These are phyloP conservation scores for Taphrorychus bicolor DNA, from an alignment of 2,888 invertebrate species.

Conservation along the genomic window DNA sequence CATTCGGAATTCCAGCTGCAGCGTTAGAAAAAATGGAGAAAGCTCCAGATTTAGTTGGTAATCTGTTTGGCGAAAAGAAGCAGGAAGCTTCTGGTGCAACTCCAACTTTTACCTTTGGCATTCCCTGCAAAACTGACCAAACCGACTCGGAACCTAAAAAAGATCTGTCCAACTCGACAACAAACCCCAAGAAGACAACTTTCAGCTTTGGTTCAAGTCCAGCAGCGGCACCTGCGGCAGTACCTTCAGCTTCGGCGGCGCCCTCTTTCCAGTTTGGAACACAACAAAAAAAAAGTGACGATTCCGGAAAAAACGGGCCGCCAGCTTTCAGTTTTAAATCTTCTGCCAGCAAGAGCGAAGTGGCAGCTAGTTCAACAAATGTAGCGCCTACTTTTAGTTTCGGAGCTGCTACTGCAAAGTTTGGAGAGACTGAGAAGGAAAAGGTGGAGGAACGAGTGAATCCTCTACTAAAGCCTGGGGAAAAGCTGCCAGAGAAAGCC, in stretches of 20 bases:
- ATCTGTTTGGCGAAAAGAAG: conserved; percentile 44
- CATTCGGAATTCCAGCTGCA: conserved; percentile 54
- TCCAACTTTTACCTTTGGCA: conserved; percentile 40
- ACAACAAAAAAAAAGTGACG: neutral
- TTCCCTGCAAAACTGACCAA: conserved; percentile 19
- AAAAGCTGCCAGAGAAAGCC: conserved; percentile 44
- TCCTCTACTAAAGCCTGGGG: conserved; percentile 43
- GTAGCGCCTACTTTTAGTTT: conserved; percentile 6
- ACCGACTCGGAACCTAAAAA: neutral
- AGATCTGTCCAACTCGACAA: conserved; percentile 3
- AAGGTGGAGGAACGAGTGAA: conserved; percentile 31
- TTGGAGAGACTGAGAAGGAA: neutral
- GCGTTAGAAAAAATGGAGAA: conserved; percentile 3
- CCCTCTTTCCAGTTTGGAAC: neutral
- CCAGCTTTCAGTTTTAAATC: conserved; percentile 18
- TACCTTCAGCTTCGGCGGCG: neutral
- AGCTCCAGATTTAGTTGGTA: conserved; percentile 4
- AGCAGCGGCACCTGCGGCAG: neutral
- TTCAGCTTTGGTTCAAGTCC: conserved; percentile 11
- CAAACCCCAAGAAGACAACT: neutral
- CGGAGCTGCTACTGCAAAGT: neutral
- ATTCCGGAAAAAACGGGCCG: conserved; percentile 1
- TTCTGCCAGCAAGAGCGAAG: conserved; percentile 1
- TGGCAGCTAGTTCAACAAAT: neutral
- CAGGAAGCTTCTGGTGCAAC: conserved; percentile 16